Conservation (phyloP, 2,797 vertebrate species). For the Melanotaenia boesemani region DNA sequence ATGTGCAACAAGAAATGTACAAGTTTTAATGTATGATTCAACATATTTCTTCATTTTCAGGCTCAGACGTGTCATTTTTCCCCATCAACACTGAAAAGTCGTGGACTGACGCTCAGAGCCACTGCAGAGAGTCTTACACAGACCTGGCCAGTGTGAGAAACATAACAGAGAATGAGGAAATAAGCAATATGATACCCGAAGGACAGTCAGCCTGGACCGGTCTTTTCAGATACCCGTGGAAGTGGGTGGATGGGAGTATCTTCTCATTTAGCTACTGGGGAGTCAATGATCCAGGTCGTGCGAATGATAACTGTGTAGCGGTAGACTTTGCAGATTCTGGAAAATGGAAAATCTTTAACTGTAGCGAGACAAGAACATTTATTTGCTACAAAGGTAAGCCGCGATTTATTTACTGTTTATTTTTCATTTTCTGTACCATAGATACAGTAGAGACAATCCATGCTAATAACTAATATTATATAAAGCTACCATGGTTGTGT, state of each 20-base stretch:
- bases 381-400: neutral
- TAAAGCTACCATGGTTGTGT: too few species aligned
- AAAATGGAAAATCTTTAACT: neutral
- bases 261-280: slow-evolving; percentile 34
- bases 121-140: too few species aligned
- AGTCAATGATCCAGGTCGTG: accelerated
- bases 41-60: neutral
- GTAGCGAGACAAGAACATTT: neutral
- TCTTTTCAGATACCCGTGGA: slow-evolving; percentile 52
- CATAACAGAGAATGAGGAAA: slow-evolving; percentile 11
- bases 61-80: neutral
- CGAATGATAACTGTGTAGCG: accelerated
- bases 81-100: neutral
- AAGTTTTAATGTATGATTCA: too few species aligned
- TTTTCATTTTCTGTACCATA: too few species aligned
- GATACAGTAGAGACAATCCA: too few species aligned
- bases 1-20: too few species aligned
- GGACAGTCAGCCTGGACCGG: slow-evolving; percentile 32
- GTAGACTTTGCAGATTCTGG: neutral
- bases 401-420: neutral
- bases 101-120: neutral
- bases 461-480: too few species aligned
- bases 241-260: slow-evolving; percentile 35
- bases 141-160: slow-evolving; percentile 17
- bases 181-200: neutral